Conservation (phyloP, 2,113 vertebrate genomes). For the Podilymbus podiceps region DNA sequence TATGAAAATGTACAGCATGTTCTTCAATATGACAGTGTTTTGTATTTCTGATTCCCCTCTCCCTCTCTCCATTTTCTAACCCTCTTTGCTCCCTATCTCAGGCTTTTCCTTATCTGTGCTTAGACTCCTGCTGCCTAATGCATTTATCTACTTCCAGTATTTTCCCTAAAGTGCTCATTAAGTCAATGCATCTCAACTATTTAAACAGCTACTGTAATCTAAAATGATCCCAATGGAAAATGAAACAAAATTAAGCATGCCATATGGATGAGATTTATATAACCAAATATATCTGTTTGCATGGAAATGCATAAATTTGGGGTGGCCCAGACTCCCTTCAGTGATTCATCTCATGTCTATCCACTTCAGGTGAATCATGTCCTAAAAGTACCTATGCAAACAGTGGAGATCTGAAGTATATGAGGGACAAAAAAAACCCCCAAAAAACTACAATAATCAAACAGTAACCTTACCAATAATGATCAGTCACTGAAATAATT, state of each 20-base stretch:
- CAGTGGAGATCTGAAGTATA: background rate
- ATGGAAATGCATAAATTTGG: background rate
- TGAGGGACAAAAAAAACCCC: background rate
- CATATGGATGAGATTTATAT: conserved; percentile 11
- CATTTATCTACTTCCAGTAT: background rate
- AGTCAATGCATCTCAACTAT: conserved; percentile 1
- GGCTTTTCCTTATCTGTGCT: background rate
- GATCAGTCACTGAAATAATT: background rate
- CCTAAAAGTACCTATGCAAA: background rate
- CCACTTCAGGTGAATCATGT: background rate
- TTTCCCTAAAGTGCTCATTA: background rate
- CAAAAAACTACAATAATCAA: background rate
- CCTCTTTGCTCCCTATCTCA: background rate
- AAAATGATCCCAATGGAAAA: conserved; percentile 24
- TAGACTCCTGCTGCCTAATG: background rate
- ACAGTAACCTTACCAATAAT: background rate
- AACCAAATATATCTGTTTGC: conserved; percentile 4
- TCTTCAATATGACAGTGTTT: background rate
- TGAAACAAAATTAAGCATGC: background rate
- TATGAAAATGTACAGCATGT: background rate
- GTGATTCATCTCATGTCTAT: background rate
- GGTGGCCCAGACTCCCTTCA: background rate
- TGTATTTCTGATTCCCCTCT: background rate
- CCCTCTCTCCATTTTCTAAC: background rate
- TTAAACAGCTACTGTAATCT: conserved; percentile 38